phyloP scores from a whole-genome alignment of 2,113 vertebrate species.

The Protobothrops flavoviridis region DNA sequence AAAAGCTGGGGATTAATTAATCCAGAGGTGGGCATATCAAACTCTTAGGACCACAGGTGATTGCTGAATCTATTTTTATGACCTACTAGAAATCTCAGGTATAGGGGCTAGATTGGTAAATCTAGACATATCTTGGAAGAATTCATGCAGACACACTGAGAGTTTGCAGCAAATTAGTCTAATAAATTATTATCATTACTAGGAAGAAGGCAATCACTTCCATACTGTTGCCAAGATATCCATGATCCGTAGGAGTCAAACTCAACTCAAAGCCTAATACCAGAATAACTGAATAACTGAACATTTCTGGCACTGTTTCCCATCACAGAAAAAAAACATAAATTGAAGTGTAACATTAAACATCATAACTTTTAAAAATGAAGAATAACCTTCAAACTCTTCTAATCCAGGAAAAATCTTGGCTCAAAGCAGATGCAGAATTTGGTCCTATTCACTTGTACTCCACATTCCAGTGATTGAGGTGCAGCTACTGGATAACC shows the following conservation, averaged over 20 bases:
- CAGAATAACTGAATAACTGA: not conserved
- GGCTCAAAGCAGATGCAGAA: not conserved
- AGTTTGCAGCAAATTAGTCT: not conserved
- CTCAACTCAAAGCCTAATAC: not conserved
- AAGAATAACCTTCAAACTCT: not conserved
- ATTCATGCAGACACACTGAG: not conserved
- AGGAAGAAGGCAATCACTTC: not conserved
- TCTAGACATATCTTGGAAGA: not conserved
- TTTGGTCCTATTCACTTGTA: not conserved
- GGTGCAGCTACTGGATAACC: not conserved
- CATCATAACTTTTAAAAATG: not conserved
- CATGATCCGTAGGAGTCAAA: not conserved
- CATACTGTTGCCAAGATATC: not conserved
- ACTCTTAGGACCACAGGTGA: not conserved
- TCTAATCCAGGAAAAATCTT: not conserved
- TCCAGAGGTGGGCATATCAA: not conserved
- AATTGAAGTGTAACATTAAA: not conserved
- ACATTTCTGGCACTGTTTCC: not conserved
- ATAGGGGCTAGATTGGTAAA: not conserved
- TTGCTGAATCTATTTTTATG: not conserved
- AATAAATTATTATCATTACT: not conserved
- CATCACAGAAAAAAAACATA: not conserved
- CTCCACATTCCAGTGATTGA: not conserved
- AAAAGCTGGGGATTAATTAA: not conserved
- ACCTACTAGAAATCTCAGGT: not conserved